Base-by-base conservation (phyloP, 1,140 invertebrate species). In the Nixonia krombeini region DNA sequence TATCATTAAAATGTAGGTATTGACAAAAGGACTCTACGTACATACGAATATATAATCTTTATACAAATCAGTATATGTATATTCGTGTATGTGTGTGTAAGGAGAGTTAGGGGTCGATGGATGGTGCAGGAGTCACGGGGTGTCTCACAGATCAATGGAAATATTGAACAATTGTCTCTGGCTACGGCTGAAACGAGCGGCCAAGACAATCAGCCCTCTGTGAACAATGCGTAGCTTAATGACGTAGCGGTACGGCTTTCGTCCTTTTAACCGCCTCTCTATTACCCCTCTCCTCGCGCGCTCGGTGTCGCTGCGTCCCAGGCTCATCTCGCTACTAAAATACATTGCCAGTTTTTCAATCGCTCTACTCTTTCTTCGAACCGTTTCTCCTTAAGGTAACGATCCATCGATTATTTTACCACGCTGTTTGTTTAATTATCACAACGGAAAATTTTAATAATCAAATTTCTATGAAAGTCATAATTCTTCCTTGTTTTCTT, bases 131-230 rank as follows among this genome's bases (percentile, higher is more conserved):
- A 58, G 72, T 75, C 80, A 70, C 68, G 70, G 66, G 76, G 73
- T 73, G 74, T 81, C 80, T 83, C 75, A 75, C 79, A 81, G 79
- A 85, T 85, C 83, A 85, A 84, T 84, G 80, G 79, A 73, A 85
- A 85, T 85, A 85, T 85, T 84, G 83, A 85, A 85, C 83, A 85
- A 84, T 85, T 85, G 83, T 85, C 80, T 83, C 76, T 78, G 74
- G 80, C 75, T 80, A 84, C 80, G 79, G 73, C 37, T 80, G 78
- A 80, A 85, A 83, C 76, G 81, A 82, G 81, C 78, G 80, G 71
- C 76, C 78, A 84, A 85, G 82, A 84, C 82, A 84, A 84, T 84
- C 82, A 83, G 79, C 81, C 70, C 78, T 73, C 76, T 68, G 61
- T 75, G 80, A 85, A 85, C 82, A 85, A 85, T 83, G 72, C 81